Evolutionary conservation across 2,113 vertebrate genomes (phyloP).

Genomic region (Takifugu bimaculatus): DNA sequence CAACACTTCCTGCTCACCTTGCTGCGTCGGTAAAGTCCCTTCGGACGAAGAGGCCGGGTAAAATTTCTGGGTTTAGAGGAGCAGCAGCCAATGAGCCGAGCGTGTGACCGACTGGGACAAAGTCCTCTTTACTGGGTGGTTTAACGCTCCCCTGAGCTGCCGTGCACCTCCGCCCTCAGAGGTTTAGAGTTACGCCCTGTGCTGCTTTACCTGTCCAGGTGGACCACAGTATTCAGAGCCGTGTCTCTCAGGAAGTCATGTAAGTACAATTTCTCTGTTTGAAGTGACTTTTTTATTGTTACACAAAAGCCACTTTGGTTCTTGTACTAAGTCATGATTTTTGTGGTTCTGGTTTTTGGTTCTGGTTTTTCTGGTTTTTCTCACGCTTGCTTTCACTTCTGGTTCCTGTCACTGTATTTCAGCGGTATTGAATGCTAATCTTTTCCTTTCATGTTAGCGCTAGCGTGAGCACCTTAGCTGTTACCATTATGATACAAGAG

Average conservation of each 20-base stretch:
- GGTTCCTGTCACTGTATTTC: no score
- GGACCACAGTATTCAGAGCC: conserved; percentile 39
- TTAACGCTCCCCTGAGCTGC: conserved; percentile 28
- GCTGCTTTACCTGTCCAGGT: conserved; percentile 69
- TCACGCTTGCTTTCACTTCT: no score
- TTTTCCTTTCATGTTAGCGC: not conserved
- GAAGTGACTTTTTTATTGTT: not conserved
- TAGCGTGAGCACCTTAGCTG: conserved; percentile 3
- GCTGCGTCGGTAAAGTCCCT: conserved; percentile 32
- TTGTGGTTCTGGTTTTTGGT: no score
- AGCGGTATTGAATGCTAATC: not conserved
- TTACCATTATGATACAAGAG: conserved; percentile 26
- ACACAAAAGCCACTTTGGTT: not conserved
- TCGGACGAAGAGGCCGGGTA: conserved; percentile 15
- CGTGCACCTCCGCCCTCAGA: conserved; percentile 26
- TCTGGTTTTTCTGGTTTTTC: not conserved
- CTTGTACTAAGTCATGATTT: not conserved
- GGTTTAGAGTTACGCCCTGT: conserved; percentile 59
- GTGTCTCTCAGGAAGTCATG: conserved; percentile 33
- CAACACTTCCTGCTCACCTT: conserved; percentile 67
- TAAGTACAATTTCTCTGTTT: conserved; percentile 37
- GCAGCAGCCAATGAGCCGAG: conserved; percentile 27
- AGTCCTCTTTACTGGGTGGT: conserved; percentile 57
- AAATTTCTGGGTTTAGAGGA: conserved; percentile 24
- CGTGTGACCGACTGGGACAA: conserved; percentile 46